Evolutionary conservation across 37 sponge, comb jelly and placozoan genomes (phyloP), one percentile per base, ranked within the genome.

Genomic region (Cladorhizidae sp.): DNA sequence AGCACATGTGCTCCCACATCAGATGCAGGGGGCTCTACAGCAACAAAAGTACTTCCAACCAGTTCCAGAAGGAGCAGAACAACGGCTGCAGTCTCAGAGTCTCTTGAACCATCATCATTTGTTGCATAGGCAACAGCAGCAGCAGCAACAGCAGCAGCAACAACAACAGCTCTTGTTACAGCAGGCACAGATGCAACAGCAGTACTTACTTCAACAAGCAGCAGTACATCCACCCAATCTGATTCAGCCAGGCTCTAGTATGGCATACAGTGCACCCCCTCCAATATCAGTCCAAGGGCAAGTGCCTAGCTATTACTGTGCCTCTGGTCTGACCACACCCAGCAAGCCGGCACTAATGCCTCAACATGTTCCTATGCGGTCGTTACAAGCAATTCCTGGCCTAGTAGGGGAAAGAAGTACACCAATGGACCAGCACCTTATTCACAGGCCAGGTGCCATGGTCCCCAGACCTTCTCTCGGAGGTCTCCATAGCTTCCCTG

Each of bases 121-220:
- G 11, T 14, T 14, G 64, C 45, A 21, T 8, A 25, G 21, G 35
- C 49, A 43, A 40, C n/a, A n/a, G 7, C 72, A 29, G 17, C 42
- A 22, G n/a, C n/a, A 2, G 72, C 72, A 43, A 50, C 51, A 43
- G 28, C 72, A 51, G 51, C 49, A 15, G 26, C 51, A 51, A 11
- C 49, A 50, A 25, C 51, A 61, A 61, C 74, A 72, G 52, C 62
- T 40, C 12, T 33, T 67, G 57, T 74, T 64, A 22, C 75, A 62
- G 33, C 82, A 81, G 31, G 32, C 56, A 38, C 77, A 75, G 39
- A 37, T 41, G 42, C 77, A 76, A 35, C 76, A 84, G 43, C 76
- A 84, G 61, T 51, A 73, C 32, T 36, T 83, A 21, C 67, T 73
- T 17, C 82, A 57, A 26, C 82, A 81, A 36, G 63, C 72, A 20